Evolutionary conservation across 2,888 invertebrate species (phyloP), one percentile per base, ranked within the genome.

Genomic region (Drosophila phalerata): DNA sequence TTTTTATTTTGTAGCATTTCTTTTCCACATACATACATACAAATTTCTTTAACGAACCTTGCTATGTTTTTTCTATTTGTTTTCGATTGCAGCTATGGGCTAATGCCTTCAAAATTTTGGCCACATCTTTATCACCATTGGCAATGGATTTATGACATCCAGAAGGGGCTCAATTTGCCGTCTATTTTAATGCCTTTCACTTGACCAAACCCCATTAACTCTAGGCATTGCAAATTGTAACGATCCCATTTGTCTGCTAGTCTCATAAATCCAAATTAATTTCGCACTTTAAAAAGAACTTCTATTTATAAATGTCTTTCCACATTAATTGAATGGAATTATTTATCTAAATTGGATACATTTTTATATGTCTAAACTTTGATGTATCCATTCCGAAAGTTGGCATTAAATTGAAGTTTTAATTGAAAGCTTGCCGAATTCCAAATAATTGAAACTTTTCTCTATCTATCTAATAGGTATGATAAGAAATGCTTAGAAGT

Each of bases 91-190:
- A 70, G 47, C 38, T 58, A 19, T 61, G 38, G 64, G 58, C 69
- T 67, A 67, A 61, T 57, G 55, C 57, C 63, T 71, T 47, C 13
- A 32, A 53, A 69, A 9, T 9, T 74, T 77, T 68, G 48, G 62
- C 57, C 40, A 74, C 63, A 70, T 71, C 65, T 79, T 82, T 79
- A 79, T 79, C 76, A 73, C 73, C 64, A 70, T 70, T 55, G 48
- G 60, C 72, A 65, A 79, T 73, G 63, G 61, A 73, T 70, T 83
- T 77, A 77, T 77, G 71, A 65, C 53, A 47, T 42, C 37, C 22
- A 9, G 13, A 51, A 51, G 42, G 28, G 19, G 32, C 58, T 57
- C 70, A 56, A 60, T 64, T 69, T 70, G 57, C 38, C 37, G 57
- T 32, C 43, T 51, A n/a, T n/a, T 45, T 13, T 43, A 38, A 38